Base-by-base conservation (phyloP, 2,797 vertebrate genomes). In the Streptopelia turtur region DNA sequence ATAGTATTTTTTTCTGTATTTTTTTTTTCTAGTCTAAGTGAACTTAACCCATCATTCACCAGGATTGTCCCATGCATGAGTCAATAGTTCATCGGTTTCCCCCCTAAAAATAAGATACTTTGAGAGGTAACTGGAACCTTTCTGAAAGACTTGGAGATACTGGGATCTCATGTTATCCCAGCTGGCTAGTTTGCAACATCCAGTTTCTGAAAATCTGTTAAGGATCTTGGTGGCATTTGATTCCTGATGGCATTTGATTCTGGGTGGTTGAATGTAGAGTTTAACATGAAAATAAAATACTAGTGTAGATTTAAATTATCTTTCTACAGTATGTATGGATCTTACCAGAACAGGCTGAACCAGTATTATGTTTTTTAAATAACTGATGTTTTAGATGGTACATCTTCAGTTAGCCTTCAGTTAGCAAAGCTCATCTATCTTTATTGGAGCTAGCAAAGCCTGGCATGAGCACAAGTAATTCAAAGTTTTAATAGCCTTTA, bases 391-490 rank as follows among this genome's bases (percentile, higher is more conserved):
- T 94, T 64, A 37, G 71, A 66, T 69, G 71, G 71, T 68, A 78
- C 31, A 66, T n/a, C n/a, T n/a, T n/a, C n/a, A n/a, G n/a, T 89
- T 90, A 86, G 69, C n/a, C 59, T 93, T 92, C 79, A 69, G 55
- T 70, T 64, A 68, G 45, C 24, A 69, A 89, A 93, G 59, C 47
- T 45, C 39, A 49, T 90, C 60, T 43, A 85, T 68, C 87, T 83
- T 89, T 72, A 61, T 43, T 60, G 25, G 56, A 91, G 41, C 50
- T 53, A 65, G 80, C 47, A 83, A 84, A 96, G 11, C 89, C 88
- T 94, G 93, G 93, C 71, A 72, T 66, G 87, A 86, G 35, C 72
- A 94, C 89, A 91, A 94, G 92, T 93, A 92, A 93, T 95, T 94
- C 93, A 95, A 92, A 96, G 82, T 66, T 94, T 92, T 90, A 14